Evolutionary conservation across 2,888 invertebrate species (phyloP).

Genomic region (Drosophila paucipuncta): DNA sequence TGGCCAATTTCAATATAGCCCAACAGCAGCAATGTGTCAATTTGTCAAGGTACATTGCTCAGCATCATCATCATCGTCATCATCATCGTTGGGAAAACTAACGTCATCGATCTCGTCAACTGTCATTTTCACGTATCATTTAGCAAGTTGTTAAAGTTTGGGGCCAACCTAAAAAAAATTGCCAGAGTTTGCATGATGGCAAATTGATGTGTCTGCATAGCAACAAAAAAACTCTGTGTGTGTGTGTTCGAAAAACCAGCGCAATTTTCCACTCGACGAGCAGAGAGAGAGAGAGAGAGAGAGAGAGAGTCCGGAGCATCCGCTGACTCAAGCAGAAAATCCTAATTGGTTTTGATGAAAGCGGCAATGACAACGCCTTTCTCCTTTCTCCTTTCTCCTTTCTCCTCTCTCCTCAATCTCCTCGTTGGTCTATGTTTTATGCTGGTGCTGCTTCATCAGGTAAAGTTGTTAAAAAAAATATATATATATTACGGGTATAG

Average conservation of each 20-base stretch:
- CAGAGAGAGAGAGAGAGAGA: conserved; percentile 42
- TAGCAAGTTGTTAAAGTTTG: conserved; percentile 76
- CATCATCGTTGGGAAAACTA: conserved; percentile 64
- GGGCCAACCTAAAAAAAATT: conserved; percentile 42
- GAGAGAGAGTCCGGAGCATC: conserved; percentile 27
- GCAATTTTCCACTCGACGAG: conserved; percentile 73
- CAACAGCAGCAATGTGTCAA: conserved; percentile 69
- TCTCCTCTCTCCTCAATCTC: not conserved
- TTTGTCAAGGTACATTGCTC: conserved; percentile 80
- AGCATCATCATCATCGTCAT: conserved; percentile 47
- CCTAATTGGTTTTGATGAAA: conserved; percentile 85
- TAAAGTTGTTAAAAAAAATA: conserved; percentile 55
- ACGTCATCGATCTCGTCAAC: conserved; percentile 85
- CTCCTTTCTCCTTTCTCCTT: not conserved
- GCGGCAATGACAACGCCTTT: conserved; percentile 71
- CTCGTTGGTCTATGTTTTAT: conserved; percentile 26
- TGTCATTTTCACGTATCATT: conserved; percentile 85
- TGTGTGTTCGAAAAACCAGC: conserved; percentile 51
- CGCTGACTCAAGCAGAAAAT: conserved; percentile 78
- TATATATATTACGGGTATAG: conserved; percentile 19
- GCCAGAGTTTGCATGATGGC: conserved; percentile 69
- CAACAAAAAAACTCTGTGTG: conserved; percentile 13
- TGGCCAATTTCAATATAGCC: conserved; percentile 53
- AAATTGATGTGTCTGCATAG: conserved; percentile 73
- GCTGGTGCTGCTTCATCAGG: conserved; percentile 69